Evolutionary conservation across 1,140 invertebrate species (phyloP).

Genomic region (Plutomurus gul): DNA sequence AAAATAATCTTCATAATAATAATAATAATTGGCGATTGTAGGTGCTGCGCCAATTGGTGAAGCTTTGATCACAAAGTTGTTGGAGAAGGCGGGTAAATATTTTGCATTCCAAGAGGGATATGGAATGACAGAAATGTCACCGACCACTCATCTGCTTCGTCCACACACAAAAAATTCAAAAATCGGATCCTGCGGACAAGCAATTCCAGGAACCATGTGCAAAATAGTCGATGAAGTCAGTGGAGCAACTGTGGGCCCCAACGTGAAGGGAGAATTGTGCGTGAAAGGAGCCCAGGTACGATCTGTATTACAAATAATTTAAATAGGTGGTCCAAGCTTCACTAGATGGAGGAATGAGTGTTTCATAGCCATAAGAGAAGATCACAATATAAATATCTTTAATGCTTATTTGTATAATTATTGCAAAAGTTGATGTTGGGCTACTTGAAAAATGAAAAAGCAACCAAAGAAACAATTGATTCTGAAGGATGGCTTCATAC

Average conservation of each 20-base stretch:
- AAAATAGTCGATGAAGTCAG: slow-evolving; percentile 36
- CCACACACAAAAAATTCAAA: background rate
- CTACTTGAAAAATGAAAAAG: slow-evolving; percentile 42
- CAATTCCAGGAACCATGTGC: background rate
- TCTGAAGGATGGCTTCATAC: slow-evolving; percentile 43
- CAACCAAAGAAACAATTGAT: slow-evolving; percentile 35
- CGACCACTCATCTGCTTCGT: background rate
- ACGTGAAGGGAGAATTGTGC: slow-evolving; percentile 68
- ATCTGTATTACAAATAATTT: background rate
- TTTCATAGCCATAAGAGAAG: too few species aligned
- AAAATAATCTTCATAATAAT: background rate
- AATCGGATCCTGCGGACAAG: background rate
- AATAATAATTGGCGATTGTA: slow-evolving; percentile 64
- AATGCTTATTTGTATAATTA: background rate
- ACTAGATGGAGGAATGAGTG: too few species aligned
- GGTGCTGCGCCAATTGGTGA: slow-evolving; percentile 55
- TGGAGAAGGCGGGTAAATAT: slow-evolving; percentile 37
- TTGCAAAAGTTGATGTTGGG: slow-evolving; percentile 38
- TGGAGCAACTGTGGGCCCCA: slow-evolving; percentile 49
- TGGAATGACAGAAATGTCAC: slow-evolving; percentile 48
- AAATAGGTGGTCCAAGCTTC: too few species aligned
- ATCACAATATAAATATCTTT: background rate
- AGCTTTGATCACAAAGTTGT: background rate
- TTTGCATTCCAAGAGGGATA: slow-evolving; percentile 44
- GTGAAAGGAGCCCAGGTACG: slow-evolving; percentile 67